A percentile compares a stretch with the other conserved stretches of the same genome.
Conservation (phyloP, 2,113 vertebrate genomes). For the Zosterops borbonicus region DNA sequence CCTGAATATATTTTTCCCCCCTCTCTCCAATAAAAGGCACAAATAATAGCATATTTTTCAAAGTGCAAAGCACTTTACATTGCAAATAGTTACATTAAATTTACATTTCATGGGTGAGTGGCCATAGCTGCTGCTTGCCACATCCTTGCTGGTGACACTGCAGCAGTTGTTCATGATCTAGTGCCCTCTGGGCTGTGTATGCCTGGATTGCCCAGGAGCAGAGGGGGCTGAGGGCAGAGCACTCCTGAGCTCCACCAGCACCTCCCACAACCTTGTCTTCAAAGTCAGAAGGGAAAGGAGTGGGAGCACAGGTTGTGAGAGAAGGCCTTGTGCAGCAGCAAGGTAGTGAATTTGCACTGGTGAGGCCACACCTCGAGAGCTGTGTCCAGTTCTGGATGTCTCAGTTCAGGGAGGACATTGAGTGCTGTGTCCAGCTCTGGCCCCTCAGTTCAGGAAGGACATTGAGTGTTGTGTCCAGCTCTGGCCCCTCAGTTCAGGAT, state of each 20-base stretch:
- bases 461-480: too few relatives aligned
- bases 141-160: background rate
- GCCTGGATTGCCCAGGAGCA: background rate
- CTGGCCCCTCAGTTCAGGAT: too few relatives aligned
- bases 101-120: slow-evolving; percentile 59
- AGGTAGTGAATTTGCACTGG: too few relatives aligned
- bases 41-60: slow-evolving; percentile 59
- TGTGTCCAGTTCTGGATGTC: too few relatives aligned
- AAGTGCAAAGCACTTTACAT: slow-evolving; percentile 56
- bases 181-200: background rate
- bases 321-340: background rate
- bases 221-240: background rate
- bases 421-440: too few relatives aligned
- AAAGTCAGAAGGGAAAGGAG: background rate
- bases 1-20: slow-evolving; percentile 24
- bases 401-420: too few relatives aligned
- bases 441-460: too few relatives aligned
- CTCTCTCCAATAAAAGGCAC: slow-evolving; percentile 36
- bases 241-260: rapidly evolving
- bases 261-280: background rate
- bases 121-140: background rate
- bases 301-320: rapidly evolving
- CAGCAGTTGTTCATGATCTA: background rate
- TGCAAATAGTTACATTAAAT: slow-evolving; percentile 64
- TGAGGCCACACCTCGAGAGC: too few relatives aligned